Evolutionary conservation across 2,888 invertebrate species (phyloP), one percentile per base, ranked within the genome.

Genomic region (Oscheius sp.): DNA sequence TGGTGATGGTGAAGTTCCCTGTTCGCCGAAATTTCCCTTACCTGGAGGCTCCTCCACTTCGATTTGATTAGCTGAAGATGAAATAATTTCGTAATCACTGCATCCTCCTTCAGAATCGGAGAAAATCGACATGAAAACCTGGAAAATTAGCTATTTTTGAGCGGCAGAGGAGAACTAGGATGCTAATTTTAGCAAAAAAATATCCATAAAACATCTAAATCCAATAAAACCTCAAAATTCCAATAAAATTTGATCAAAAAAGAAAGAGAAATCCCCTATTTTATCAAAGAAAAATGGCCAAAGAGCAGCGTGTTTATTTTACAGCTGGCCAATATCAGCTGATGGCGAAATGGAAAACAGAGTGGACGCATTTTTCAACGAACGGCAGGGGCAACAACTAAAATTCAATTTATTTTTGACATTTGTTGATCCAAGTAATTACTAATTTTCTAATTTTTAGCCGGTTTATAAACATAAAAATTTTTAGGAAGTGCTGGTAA

Each of bases 21-120:
- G n/a, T 49, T 18, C 16, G 13, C 49, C 18, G 27, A 7, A 25
- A 29, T 29, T 27, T 27, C 9, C 5, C 35, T 35, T 35, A 35
- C 35, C 35, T 35, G 35, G 9, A 6, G 35, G 35, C 9, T 35
- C 23, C 18, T 18, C 29, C 18, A 41, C 7, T 18, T 5, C 23
- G 43, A 1, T n/a, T 43, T 21, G 35, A 58, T 21, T 29, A 12
- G 61, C n/a, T n/a, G 61, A 43, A 12, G 61, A 21, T 1, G 61
- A 61, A 43, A 61, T 41, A 16, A 61, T 41, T n/a, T 61, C 61
- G 12, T 35, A 61, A 41, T 61, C 61, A 61, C 61, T 61, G 13
- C 45, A 21, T 21, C 43, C 25, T 18, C 61, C 61, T n/a, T 61
- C 61, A 45, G 61, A 61, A 61, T 61, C 61, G 5, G 41, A 61